Base-by-base conservation (phyloP, 2,113 vertebrate genomes). In the Phrynosoma blainvillii region DNA sequence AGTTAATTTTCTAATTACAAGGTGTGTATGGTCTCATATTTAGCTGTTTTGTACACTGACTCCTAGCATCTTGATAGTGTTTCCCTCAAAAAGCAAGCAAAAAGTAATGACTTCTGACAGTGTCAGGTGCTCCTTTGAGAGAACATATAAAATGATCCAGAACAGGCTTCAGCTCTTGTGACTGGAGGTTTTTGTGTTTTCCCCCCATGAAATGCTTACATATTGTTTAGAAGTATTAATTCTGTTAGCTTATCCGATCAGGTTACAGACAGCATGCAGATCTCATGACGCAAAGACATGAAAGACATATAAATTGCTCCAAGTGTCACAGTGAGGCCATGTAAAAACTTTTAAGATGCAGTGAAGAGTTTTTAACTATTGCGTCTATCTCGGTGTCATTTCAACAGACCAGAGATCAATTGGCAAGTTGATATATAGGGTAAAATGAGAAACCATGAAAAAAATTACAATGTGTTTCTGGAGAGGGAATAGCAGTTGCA, bases 281-380 rank as follows among this genome's bases (percentile, higher is more conserved):
- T 16, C 42, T 40, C 52, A 81, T 42, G 70, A n/a, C 7, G 20
- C 71, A 71, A 25, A 2, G 87, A n/a, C 21, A 62, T 0, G 73
- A 20, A 23, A 81, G 3, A 62, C 8, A 86, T 4, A 14, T 1
- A 75, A 16, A 75, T 68, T 83, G 87, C 32, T 62, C 20, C 2
- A 66, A 40, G 88, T 87, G 88, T 62, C 4, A 5, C 21, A 1
- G 74, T 86, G 91, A 89, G 42, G 5, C 52, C 21, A 40, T 88
- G 11, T 3, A 0, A 88, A 90, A 73, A 62, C 3, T 16, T 62
- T 13, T 13, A 62, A 16, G 59, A 16, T 62, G 12, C 59, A 62
- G 59, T 62, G 59, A 62, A 62, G 3, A 62, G 59, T 3, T 62
- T 62, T 62, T 62, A 62, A 62, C 59, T 14, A 3, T 14, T 62